A percentile compares a stretch with the other conserved stretches of the same genome.
Conservation (phyloP, 2,113 vertebrate genomes). For the Nycticorax nycticorax region DNA sequence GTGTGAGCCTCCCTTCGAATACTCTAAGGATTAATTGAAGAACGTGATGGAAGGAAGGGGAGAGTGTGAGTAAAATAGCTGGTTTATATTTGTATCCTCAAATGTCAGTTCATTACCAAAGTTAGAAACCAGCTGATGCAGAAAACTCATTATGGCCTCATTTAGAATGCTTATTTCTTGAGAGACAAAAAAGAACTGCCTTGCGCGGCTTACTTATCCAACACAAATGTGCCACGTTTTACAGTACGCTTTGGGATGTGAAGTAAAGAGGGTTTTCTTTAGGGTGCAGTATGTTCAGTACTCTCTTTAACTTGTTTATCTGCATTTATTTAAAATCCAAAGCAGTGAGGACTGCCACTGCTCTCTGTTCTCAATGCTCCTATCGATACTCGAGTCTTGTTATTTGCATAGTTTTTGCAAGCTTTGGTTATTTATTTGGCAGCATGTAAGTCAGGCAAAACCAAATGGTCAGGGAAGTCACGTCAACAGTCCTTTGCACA, state of each 20-base stretch:
- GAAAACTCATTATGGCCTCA: conserved; percentile 36
- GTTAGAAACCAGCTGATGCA: conserved; percentile 53
- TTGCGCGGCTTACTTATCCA: not conserved
- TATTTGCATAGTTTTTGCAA: not conserved
- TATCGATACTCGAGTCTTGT: accelerated
- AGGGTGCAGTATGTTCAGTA: not conserved
- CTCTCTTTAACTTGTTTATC: not conserved
- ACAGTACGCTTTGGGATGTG: not conserved
- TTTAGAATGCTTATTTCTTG: conserved; percentile 44
- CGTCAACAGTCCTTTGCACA: not conserved
- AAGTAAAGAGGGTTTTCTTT: not conserved
- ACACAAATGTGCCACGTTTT: not conserved
- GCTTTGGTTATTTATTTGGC: not conserved
- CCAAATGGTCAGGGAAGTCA: not conserved
- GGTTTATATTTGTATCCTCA: conserved; percentile 49
- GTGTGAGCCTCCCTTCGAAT: not conserved
- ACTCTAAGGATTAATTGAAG: conserved; percentile 29
- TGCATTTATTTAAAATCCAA: conserved; percentile 11
- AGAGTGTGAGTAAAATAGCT: conserved; percentile 39
- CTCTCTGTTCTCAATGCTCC: not conserved
- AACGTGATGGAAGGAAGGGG: conserved; percentile 15
- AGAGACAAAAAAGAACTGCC: conserved; percentile 22
- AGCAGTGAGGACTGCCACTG: not conserved
- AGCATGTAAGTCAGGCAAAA: not conserved
- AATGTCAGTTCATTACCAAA: conserved; percentile 60